Base-by-base conservation (phyloP, 2,888 invertebrate species). In the Erebia aethiops region DNA sequence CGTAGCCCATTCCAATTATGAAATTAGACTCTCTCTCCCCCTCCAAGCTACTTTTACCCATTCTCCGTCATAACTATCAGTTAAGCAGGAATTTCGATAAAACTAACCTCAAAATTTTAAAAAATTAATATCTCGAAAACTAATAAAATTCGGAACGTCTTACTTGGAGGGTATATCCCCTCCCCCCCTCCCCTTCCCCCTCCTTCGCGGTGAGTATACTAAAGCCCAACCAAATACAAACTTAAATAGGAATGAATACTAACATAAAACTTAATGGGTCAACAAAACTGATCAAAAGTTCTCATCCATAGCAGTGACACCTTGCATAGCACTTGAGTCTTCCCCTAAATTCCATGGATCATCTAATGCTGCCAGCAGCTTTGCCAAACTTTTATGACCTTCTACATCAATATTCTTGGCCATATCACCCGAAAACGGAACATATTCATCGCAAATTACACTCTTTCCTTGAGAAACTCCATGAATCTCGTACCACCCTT, bases 311-410 rank as follows among this genome's bases (percentile, higher is more conserved):
- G 87, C 86, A 58, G 78, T 80, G 14, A 90, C 83, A 75, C 88
- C 90, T 73, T 82, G 79, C 76, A 89, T 79, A 2, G 71, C 79
- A 73, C 78, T 80, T 5, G 80, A 76, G 51, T 85, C 85, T 18
- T 90, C 90, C 64, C 93, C 93, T 35, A 93, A 84, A 74, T 93
- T 91, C 93, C 93, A 94, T 0, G 93, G 93, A 67, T 93, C 92
- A 73, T 94, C 93, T 0, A 94, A 78, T 1, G 92, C 92, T 46
- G 83, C 82, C 60, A 94, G 77, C 41, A 94, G 78, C 74, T 84
- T 86, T 1, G 92, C 88, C 66, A 94, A 80, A 8, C 84, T 85
- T 79, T 90, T 92, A 72, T 94, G 91, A 9, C 92, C 92, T 67
- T 91, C 92, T 0, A 82, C 78, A 80, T 93, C 93, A 58, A 94